These are phyloP conservation scores for Eulemur rufifrons DNA, from an alignment of 2,113 vertebrate genomes.

Conservation along the genomic window DNA sequence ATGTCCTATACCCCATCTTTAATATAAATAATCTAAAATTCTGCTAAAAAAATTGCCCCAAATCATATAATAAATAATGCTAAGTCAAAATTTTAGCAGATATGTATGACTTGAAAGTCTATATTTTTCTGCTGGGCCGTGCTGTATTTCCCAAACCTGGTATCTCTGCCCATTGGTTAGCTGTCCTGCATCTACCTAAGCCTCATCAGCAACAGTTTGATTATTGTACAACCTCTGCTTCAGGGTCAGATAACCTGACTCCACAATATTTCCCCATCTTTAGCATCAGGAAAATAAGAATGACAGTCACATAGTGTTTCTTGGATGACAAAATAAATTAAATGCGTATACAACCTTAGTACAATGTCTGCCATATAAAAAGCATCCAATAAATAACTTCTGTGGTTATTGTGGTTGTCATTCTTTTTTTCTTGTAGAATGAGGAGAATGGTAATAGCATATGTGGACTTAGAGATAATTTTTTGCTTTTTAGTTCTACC, in stretches of 20 bases:
- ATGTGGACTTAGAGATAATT: background rate
- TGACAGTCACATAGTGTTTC: background rate
- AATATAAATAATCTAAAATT: background rate
- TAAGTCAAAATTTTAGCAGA: background rate
- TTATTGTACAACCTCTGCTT: background rate
- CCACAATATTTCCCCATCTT: background rate
- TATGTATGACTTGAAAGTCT: background rate
- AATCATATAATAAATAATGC: background rate
- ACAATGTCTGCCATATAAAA: background rate
- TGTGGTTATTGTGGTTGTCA: background rate
- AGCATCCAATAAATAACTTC: background rate
- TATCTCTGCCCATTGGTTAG: rapidly evolving
- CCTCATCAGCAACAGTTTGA: background rate
- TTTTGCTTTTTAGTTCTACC: background rate
- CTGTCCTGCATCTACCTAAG: background rate
- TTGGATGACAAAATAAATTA: background rate
- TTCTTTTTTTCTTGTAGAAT: background rate
- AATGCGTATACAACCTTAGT: background rate
- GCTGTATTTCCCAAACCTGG: background rate
- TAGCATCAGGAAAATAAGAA: background rate
- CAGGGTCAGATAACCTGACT: background rate
- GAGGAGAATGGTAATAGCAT: background rate
- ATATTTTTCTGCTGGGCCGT: too few relatives aligned
- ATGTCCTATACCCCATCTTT: background rate
- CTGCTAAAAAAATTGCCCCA: background rate